These are phyloP conservation scores for Bombus waltoni DNA, from an alignment of 1,140 invertebrate species.

Conservation along the genomic window DNA sequence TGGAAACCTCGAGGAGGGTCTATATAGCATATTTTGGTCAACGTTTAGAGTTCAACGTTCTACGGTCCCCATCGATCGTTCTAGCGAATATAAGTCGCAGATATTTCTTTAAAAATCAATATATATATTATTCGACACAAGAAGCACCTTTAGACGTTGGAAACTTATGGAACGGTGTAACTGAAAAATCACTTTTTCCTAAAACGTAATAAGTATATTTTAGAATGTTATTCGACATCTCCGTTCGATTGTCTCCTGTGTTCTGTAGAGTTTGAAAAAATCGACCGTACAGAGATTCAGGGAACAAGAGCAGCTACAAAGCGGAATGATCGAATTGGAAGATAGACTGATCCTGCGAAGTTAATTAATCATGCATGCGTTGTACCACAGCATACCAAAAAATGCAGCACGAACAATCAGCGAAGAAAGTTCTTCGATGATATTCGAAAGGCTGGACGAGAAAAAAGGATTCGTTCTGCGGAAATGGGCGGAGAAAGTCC, in stretches of 20 bases:
- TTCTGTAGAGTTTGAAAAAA: neutral
- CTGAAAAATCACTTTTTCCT: no score
- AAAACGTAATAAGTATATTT: no score
- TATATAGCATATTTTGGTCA: no score
- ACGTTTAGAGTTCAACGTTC: no score
- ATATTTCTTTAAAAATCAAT: no score
- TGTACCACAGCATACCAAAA: slow-evolving; percentile 1
- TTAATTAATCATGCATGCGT: neutral
- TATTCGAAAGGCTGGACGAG: slow-evolving; percentile 63
- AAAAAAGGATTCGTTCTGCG: slow-evolving; percentile 55
- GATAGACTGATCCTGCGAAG: neutral
- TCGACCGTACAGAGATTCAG: neutral
- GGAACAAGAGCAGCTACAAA: neutral
- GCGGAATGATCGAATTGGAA: neutral
- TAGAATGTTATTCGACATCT: no score
- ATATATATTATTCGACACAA: no score
- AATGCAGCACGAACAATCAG: neutral
- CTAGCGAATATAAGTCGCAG: no score
- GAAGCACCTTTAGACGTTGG: no score
- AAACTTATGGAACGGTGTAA: no score
- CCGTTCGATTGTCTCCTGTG: neutral
- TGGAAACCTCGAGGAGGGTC: no score
- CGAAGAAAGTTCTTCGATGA: slow-evolving; percentile 54
- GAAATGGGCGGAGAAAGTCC: slow-evolving; percentile 61
- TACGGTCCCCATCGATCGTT: no score